Base-by-base conservation (phyloP, 2,888 invertebrate species). In the Thereva unica region DNA sequence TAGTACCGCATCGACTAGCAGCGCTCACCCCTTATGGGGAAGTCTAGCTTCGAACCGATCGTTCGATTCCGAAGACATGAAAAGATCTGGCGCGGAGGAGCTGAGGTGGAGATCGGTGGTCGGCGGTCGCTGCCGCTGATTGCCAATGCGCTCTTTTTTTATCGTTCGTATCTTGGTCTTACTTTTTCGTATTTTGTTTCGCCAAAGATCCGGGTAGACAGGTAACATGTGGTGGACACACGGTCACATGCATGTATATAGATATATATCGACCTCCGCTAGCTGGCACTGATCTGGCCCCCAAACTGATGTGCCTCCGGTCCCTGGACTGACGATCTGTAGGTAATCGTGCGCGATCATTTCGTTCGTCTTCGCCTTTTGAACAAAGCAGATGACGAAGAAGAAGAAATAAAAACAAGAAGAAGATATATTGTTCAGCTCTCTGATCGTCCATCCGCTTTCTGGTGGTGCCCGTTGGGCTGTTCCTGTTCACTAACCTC, bases 401-500 rank as follows among this genome's bases (percentile, higher is more conserved):
- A 23, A 23, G 23, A 23, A 23, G 23, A 23, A 23, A 23, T 23
- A 23, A 23, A 23, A 23, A 23, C 23, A 23, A 23, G 23, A 23
- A 23, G 23, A 23, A 23, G 23, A 23, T 23, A 23, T 23, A 23
- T 23, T 23, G 23, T 23, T 23, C 2, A 23, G 23, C 23, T 23
- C 23, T 23, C 23, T 23, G 23, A 23, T 23, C 23, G 23, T 23
- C 23, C 23, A 23, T 23, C 23, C 23, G 23, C 23, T 23, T 23
- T 61, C 61, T 61, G 41, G 34, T 45, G 50, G 23, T 50, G 34
- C 45, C 47, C 38, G 41, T 23, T 38, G 8, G 59, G 38, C 50
- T 61, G 61, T 61, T 61, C 61, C 61, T 61, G 61, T 61, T 61
- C 61, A 61, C 61, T 61, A 61, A 61, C 61, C 61, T 61, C 61